Conservation (phyloP, 2,797 vertebrate species). For the Carcharodon carcharias region DNA sequence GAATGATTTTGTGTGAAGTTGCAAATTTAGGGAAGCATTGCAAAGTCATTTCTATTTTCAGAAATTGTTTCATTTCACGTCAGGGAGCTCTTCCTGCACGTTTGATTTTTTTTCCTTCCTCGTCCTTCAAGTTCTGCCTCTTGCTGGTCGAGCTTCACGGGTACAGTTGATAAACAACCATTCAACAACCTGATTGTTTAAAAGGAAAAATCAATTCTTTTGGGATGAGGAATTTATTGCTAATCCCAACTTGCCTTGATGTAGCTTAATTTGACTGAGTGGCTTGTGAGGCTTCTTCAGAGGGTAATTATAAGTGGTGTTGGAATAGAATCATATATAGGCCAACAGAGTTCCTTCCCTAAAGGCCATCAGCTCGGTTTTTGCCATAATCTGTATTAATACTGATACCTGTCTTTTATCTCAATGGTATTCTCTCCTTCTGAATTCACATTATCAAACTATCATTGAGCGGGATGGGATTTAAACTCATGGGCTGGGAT, state of each 20-base stretch:
- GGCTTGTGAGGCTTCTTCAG: background rate
- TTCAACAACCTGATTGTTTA: background rate
- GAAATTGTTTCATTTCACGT: background rate
- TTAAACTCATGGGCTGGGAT: background rate
- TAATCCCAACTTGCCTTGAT: background rate
- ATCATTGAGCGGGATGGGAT: background rate
- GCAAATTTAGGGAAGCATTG: background rate
- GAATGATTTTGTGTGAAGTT: background rate
- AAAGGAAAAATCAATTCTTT: background rate
- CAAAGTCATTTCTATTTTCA: background rate
- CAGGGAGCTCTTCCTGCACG: too few species aligned
- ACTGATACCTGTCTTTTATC: background rate
- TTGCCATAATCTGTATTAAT: background rate
- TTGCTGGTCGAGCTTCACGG: background rate
- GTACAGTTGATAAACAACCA: background rate
- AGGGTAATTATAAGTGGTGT: background rate
- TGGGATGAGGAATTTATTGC: background rate
- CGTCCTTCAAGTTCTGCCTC: background rate
- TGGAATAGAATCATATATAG: background rate
- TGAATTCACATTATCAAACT: background rate
- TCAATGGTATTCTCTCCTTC: background rate
- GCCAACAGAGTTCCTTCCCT: background rate
- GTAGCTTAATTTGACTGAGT: background rate
- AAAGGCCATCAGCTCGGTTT: background rate
- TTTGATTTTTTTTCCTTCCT: background rate